These are phyloP conservation scores for Camponotus pennsylvanicus DNA, from an alignment of 1,140 invertebrate genomes.

Conservation along the genomic window DNA sequence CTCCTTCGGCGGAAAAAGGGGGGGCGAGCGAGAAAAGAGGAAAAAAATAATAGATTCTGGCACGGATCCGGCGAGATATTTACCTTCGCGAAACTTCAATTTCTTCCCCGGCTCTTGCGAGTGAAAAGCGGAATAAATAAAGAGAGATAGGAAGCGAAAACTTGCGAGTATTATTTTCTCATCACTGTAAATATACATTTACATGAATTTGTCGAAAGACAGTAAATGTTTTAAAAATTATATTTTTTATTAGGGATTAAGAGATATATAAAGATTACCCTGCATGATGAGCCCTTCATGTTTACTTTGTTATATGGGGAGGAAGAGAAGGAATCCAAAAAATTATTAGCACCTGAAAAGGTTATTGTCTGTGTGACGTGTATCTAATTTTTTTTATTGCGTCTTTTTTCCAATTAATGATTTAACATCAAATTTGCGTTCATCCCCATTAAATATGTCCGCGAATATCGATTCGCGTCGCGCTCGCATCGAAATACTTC, in stretches of 20 bases:
- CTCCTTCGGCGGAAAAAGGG: constrained; percentile 35
- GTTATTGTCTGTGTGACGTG: background rate
- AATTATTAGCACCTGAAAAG: background rate
- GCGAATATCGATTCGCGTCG: constrained; percentile 40
- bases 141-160: constrained; percentile 30
- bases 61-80: constrained; percentile 26
- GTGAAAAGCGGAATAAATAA: constrained; percentile 47
- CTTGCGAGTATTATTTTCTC: background rate
- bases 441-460: constrained; percentile 50
- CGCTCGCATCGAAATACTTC: constrained; percentile 34
- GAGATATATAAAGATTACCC: no score
- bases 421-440: constrained; percentile 26
- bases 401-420: constrained; percentile 40
- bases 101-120: constrained; percentile 33
- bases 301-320: background rate
- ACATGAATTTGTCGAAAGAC: background rate
- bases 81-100: constrained; percentile 57
- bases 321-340: background rate
- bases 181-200: background rate
- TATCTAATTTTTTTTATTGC: constrained; percentile 22
- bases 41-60: constrained; percentile 25
- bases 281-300: background rate
- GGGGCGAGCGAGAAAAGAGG: constrained; percentile 66
- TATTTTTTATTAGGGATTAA: background rate
- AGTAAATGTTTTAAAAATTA: background rate